Evolutionary conservation across 2,888 invertebrate genomes (phyloP), one percentile per base, ranked within the genome.

Genomic region (Calliscelio sp.): DNA sequence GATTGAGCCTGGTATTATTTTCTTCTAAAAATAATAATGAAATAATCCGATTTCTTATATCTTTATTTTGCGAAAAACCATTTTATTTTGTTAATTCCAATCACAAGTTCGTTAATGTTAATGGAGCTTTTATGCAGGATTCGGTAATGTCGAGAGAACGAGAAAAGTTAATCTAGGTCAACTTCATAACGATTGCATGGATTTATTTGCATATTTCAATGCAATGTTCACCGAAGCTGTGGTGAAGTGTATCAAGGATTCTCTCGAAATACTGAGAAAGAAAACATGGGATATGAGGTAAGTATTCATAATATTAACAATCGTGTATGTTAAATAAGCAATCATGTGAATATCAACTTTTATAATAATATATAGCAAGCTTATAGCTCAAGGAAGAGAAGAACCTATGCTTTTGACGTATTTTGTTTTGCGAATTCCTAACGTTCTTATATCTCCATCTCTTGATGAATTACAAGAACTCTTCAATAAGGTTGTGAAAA

Each of bases 171-270:
- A 96, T 81, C 90, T 96, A 25, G 89, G 91, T 66, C 94, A 94
- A 44, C 93, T 96, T 3, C 95, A 96, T 55, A 95, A 95, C 65
- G 97, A 97, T 90, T 97, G 97, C 89, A 96, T 97, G 91, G 97
- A 97, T 90, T 93, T 97, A 61, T 97, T 97, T 91, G 95, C 96
- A 0, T 96, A 96, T 91, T 97, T 97, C 89, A 97, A 97, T 87
- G 95, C 95, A 66, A 96, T 96, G 93, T 95, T 97, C 84, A 93
- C 96, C 35, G 96, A 97, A 82, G 93, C 97, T 2, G 93, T 98
- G 20, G 96, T 97, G 11, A 96, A 96, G 89, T 95, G 96, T 71
- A 97, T 97, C 0, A 95, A 96, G 90, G 93, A 94, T 53, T 97
- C 97, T 14, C 93, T 98, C 80, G 97, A 97, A 89, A 92, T 94